phyloP scores from a whole-genome alignment of 64 coral and sea anemone genomes.

The Pocillopora damicornis region DNA sequence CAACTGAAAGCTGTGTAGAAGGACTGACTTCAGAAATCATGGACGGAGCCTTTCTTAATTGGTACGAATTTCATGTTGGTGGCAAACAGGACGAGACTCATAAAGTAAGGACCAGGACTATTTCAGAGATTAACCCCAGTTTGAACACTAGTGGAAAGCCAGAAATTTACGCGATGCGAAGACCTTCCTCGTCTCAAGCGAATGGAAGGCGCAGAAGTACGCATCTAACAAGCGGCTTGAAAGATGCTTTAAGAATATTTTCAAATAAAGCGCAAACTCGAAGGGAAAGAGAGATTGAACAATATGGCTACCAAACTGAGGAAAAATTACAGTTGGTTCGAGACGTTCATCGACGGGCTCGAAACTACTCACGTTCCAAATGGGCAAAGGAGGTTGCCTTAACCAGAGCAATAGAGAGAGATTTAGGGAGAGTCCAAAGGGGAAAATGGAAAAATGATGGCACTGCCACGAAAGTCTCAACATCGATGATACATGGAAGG shows the following conservation, averaged over 20 bases:
- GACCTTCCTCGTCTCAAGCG: constrained; percentile 1
- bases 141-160: neutral
- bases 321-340: constrained; percentile 48
- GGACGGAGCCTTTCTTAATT: constrained; percentile 42
- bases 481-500: neutral
- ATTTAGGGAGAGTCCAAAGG: constrained; percentile 60
- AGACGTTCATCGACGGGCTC: constrained; percentile 20
- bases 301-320: constrained; percentile 60
- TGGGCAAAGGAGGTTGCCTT: constrained; percentile 79
- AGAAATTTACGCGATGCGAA: neutral
- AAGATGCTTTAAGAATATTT: constrained; percentile 41
- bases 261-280: constrained; percentile 7
- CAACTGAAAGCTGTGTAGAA: constrained; percentile 10
- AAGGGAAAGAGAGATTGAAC: constrained; percentile 48
- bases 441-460: neutral
- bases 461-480: neutral
- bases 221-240: constrained; percentile 1
- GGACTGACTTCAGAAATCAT: constrained; percentile 28
- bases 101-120: neutral
- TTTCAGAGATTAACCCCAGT: neutral
- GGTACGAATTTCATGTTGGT: constrained; percentile 9
- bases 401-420: constrained; percentile 59
- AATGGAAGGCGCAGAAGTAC: neutral
- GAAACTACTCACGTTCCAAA: constrained; percentile 29
- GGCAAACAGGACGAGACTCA: neutral